Percentiles rank a stretch among this genome's conserved stretches.
Evolutionary conservation across 2,113 vertebrate species (phyloP).

Genomic region (Rattus rattus): DNA sequence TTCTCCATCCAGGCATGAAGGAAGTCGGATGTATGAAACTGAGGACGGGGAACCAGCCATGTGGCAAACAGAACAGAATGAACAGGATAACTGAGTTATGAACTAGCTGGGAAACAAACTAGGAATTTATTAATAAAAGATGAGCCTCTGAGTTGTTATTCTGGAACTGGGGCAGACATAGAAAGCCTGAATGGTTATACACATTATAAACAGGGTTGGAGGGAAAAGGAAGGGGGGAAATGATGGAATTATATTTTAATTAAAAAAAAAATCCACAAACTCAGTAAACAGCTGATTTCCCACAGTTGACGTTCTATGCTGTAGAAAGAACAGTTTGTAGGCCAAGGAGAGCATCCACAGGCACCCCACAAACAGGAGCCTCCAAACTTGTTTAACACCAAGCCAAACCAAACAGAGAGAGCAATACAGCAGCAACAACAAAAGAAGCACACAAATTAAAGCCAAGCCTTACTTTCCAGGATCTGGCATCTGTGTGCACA

Average conservation of each 20-base stretch:
- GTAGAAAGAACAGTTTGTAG: background rate
- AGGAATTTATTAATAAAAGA: too few species aligned
- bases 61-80: too few species aligned
- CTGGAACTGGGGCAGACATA: too few species aligned
- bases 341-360: background rate
- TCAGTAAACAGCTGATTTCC: background rate
- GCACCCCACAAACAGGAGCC: background rate
- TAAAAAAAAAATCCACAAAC: background rate
- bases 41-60: too few species aligned
- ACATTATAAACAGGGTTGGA: background rate
- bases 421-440: background rate
- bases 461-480: slow-evolving; percentile 94
- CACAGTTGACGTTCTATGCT: background rate
- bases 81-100: too few species aligned
- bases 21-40: too few species aligned
- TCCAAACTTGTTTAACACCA: background rate
- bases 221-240: background rate
- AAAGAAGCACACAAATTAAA: slow-evolving; percentile 27
- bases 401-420: background rate
- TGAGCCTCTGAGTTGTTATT: too few species aligned
- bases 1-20: too few species aligned
- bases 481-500: slow-evolving; percentile 98
- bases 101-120: too few species aligned
- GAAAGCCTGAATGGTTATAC: too few species aligned
- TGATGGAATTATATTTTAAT: background rate